A percentile compares a stretch with the other conserved stretches of the same genome.
phyloP scores from a whole-genome alignment of 1,140 invertebrate species.

The Potamilus streckersoni region DNA sequence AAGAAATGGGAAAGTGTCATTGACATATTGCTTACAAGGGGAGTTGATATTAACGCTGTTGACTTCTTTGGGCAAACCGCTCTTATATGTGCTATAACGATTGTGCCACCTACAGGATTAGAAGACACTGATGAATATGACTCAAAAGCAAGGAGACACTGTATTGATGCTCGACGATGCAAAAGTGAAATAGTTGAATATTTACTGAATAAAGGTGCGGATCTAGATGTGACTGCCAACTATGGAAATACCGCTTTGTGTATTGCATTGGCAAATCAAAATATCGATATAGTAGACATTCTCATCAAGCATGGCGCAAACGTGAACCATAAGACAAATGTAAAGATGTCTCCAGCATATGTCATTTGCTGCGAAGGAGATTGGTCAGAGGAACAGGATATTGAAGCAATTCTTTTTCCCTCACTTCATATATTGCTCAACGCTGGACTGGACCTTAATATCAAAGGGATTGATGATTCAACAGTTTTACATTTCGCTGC shows the following conservation, averaged over 20 bases:
- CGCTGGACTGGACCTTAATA: slow-evolving; percentile 7
- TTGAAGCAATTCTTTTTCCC: slow-evolving; percentile 4
- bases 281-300: neutral
- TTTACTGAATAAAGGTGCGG: slow-evolving; percentile 11
- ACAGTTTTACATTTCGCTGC: slow-evolving; percentile 12
- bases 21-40: slow-evolving; percentile 3
- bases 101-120: neutral
- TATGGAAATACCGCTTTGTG: slow-evolving; percentile 1
- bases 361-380: slow-evolving; percentile 3
- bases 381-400: neutral
- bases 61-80: slow-evolving; percentile 3
- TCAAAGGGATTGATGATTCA: slow-evolving; percentile 4
- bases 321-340: neutral
- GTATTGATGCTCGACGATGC: too few relatives aligned
- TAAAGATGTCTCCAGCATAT: slow-evolving; percentile 14
- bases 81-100: slow-evolving; percentile 4
- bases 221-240: slow-evolving; percentile 6
- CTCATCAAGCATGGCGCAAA: neutral
- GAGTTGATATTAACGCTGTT: slow-evolving; percentile 1
- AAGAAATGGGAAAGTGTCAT: slow-evolving; percentile 5
- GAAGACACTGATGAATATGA: too few relatives aligned
- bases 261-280: neutral
- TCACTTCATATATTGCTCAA: neutral
- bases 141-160: too few relatives aligned
- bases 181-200: slow-evolving; percentile 1